Evolutionary conservation across 2,888 invertebrate genomes (phyloP).

Genomic region (Timandra comae): DNA sequence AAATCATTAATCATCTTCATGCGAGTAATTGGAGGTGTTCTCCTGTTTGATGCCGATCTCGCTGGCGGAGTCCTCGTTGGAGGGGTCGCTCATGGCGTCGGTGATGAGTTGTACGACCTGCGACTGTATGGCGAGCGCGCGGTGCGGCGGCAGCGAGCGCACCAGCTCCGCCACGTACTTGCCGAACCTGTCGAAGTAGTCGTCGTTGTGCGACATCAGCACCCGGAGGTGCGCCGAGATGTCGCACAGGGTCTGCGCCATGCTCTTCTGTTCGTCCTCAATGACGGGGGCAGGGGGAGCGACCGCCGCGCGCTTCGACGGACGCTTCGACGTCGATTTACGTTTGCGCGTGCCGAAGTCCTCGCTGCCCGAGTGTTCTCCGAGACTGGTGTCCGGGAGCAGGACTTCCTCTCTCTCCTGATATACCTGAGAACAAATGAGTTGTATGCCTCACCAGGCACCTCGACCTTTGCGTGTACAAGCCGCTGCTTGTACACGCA

Average conservation of each 20-base stretch:
- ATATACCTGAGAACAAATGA: constrained; percentile 3
- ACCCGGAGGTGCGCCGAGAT: background rate
- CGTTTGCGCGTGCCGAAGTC: too few species aligned
- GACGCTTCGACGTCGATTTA: too few species aligned
- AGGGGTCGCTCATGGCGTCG: background rate
- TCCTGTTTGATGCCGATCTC: too few species aligned
- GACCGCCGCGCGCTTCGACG: too few species aligned
- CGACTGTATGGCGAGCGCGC: constrained; percentile 36
- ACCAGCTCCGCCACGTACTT: constrained; percentile 39
- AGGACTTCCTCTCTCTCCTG: constrained; percentile 3
- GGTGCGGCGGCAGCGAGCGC: constrained; percentile 28
- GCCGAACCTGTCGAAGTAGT: constrained; percentile 38
- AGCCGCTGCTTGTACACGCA: background rate
- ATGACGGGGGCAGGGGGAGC: constrained; percentile 1
- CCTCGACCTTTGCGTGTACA: too few species aligned
- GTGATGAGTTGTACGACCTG: constrained; percentile 25
- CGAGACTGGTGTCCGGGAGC: constrained; percentile 1
- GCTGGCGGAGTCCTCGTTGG: too few species aligned
- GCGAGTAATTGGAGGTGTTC: too few species aligned
- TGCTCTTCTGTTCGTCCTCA: constrained; percentile 1
- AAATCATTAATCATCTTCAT: too few species aligned
- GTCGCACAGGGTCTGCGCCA: constrained; percentile 2
- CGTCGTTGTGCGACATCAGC: constrained; percentile 16
- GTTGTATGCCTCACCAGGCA: too few species aligned
- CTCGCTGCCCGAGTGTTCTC: constrained; percentile 7